These are phyloP conservation scores for Agraylea sexmaculata DNA, from an alignment of 1,140 invertebrate genomes.

Conservation along the genomic window DNA sequence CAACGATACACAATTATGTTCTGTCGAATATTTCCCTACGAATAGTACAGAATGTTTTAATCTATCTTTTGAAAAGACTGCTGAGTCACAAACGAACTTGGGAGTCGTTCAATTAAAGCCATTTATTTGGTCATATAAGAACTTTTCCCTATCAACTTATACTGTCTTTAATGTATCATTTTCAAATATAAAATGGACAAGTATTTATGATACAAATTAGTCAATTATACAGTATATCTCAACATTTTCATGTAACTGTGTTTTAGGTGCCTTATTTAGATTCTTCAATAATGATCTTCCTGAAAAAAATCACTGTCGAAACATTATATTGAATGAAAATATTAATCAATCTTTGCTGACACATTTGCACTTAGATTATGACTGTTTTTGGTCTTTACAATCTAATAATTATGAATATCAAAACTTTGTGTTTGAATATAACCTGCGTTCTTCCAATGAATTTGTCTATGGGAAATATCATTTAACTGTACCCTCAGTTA, in stretches of 20 bases:
- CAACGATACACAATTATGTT: no score
- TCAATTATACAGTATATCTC: background rate
- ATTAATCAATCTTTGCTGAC: background rate
- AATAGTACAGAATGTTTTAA: conserved; percentile 12
- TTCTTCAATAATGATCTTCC: conserved; percentile 5
- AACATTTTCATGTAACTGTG: background rate
- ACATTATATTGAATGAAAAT: conserved; percentile 7
- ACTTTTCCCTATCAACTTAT: conserved; percentile 8
- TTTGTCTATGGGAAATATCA: conserved; percentile 10
- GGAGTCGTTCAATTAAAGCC: conserved; percentile 13
- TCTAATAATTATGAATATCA: conserved; percentile 15
- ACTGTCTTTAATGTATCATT: conserved; percentile 16
- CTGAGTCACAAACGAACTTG: conserved; percentile 3
- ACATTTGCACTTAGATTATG: conserved; percentile 10
- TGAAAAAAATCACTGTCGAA: conserved; percentile 17
- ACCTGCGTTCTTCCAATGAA: conserved; percentile 1
- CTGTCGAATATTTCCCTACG: conserved; percentile 11
- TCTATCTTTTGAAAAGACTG: conserved; percentile 7
- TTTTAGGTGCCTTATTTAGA: conserved; percentile 15
- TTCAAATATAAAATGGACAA: conserved; percentile 15
- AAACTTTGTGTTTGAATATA: conserved; percentile 15
- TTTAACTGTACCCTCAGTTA: conserved; percentile 14
- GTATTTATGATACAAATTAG: conserved; percentile 10
- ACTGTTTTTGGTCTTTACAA: conserved; percentile 19
- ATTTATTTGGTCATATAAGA: conserved; percentile 11